phyloP scores from a whole-genome alignment of 1,140 invertebrate genomes.

The Macrotrachela quadricornifera region DNA sequence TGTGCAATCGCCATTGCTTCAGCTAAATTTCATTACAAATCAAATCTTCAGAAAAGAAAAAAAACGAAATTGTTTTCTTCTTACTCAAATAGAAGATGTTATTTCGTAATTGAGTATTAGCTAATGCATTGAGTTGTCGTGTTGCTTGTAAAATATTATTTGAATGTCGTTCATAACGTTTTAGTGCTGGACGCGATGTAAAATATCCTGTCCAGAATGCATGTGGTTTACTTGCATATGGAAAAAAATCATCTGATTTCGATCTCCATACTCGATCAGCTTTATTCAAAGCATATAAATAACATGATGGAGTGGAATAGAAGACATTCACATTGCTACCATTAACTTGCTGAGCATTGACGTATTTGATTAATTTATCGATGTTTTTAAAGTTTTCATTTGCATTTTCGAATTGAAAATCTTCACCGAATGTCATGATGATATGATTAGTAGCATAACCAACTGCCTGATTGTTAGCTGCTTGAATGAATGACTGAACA shows the following conservation, averaged over 20 bases:
- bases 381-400: slow-evolving; percentile 60
- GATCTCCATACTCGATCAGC: slow-evolving; percentile 40
- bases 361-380: slow-evolving; percentile 58
- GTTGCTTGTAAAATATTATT: slow-evolving; percentile 47
- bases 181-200: slow-evolving; percentile 60
- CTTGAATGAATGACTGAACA: slow-evolving; percentile 26
- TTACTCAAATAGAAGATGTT: neutral
- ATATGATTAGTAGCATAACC: slow-evolving; percentile 43
- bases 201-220: slow-evolving; percentile 86
- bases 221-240: slow-evolving; percentile 60
- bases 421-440: slow-evolving; percentile 72
- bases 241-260: slow-evolving; percentile 67
- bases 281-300: slow-evolving; percentile 56
- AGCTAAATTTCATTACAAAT: slow-evolving; percentile 11
- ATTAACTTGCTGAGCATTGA: too few relatives aligned
- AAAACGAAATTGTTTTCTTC: slow-evolving; percentile 29
- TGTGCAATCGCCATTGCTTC: slow-evolving; percentile 53
- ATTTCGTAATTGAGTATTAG: too few relatives aligned
- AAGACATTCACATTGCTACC: too few relatives aligned
- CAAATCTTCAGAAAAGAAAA: neutral
- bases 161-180: slow-evolving; percentile 47
- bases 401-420: slow-evolving; percentile 71
- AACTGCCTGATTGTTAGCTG: neutral
- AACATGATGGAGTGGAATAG: slow-evolving; percentile 82
- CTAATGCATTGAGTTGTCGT: neutral